Base-by-base conservation (phyloP, 2,113 vertebrate genomes). In the Hymenochirus boettgeri region DNA sequence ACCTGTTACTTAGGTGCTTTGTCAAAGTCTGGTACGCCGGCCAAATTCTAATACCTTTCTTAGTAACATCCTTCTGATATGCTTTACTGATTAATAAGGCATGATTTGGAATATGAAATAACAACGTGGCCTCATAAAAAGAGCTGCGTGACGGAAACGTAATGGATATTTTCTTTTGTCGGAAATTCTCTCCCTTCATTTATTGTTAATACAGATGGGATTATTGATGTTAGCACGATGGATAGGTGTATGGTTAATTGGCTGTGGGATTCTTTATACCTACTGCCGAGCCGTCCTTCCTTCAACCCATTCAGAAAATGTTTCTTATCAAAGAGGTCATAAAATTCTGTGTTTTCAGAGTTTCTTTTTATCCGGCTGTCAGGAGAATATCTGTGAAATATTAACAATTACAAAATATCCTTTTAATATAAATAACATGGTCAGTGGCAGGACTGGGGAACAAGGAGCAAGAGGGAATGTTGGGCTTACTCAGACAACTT, bases 1-100 rank as follows among this genome's bases (percentile, higher is more conserved):
- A 65, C 74, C 37, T 72, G 60, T 75, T 74, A 69, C 64, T 65
- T 62, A 51, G n/a, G 19, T 37, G 52, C 72, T 79, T 73, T 72
- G 73, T 83, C 83, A 78, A 72, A 79, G 65, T 77, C 71, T 52
- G 31, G 61, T 62, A 21, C 2, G 3, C 22, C 52, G 62, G 52
- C 71, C 58, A 17, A 52, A 50, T 73, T 29, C 12, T 69, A 64
- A 18, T 55, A 45, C 46, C 52, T 54, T 10, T 55, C 53, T 66
- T 29, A 21, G 45, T 66, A 27, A 46, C 39, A 56, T n/a, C 33
- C 19, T 63, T 31, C 1, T 2, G 45, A n/a, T 56, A 13, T 62
- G 48, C 54, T 76, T 52, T 50, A 33, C 27, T 72, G 73, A 72
- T 76, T 73, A 74, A 72, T 51, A 77, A 61, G 39, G 39, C 53